Evolutionary conservation across 2,797 vertebrate genomes (phyloP), one percentile per base, ranked within the genome.

Genomic region (Syngnathus rostellatus): DNA sequence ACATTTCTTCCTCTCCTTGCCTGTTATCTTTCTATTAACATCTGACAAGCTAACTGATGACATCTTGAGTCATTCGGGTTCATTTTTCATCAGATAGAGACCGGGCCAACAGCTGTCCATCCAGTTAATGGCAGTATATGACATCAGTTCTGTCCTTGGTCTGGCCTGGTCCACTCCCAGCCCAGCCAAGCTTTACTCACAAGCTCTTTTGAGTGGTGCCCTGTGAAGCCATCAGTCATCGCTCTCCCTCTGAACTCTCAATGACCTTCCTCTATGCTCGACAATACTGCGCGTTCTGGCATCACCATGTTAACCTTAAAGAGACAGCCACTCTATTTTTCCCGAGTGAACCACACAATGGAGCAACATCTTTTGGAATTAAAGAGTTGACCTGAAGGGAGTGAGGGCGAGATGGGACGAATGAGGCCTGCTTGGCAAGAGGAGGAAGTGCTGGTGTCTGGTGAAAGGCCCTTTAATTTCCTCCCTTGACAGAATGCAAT

Each of bases 151-250:
- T 43, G 61, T 41, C 41, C 40, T 46, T 25, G 61, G 61, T 62
- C 11, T 53, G 48, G 63, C 45, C 16, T 51, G 72, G 57, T 71
- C 40, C n/a, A 23, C 61, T 75, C 70, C 65, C 69, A 90, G 68
- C 2, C 66, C n/a, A 39, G 68, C 57, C 66, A n/a, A 72, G 70
- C 64, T 74, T 64, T 67, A 64, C 68, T 85, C 65, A 57, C 68
- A 74, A 66, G 91, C 84, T 88, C 86, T 79, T 37, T 80, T 83
- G 84, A 89, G 80, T 86, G 86, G 85, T 83, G 80, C 91, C 89
- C 90, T 89, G 88, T 68, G 69, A 87, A 85, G 84, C 89, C 87
- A 93, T 93, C 89, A 91, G 83, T 94, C 92, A 95, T 92, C 81
- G 54, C 73, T 86, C 72, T 73, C 66, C 31, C 85, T 85, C 89